phyloP scores from a whole-genome alignment of 2,888 invertebrate species.

The Exephanes ischioxanthus region DNA sequence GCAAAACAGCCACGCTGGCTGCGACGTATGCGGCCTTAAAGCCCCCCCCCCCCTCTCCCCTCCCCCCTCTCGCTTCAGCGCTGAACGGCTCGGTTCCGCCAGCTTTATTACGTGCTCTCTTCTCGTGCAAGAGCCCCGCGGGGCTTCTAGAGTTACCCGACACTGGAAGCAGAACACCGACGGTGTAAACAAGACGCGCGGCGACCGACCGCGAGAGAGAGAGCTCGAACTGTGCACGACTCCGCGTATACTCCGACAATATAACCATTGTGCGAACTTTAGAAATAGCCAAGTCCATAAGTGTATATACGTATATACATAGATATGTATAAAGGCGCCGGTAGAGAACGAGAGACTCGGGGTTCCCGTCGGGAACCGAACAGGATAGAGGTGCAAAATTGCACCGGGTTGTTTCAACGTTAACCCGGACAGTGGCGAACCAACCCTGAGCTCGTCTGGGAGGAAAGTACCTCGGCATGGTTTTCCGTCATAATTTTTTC shows the following conservation, averaged over 20 bases:
- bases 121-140: constrained; percentile 60
- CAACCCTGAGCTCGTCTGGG: not conserved
- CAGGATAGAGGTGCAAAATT: constrained; percentile 44
- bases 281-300: constrained; percentile 28
- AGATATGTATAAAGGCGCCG: not conserved
- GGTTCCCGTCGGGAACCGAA: constrained; percentile 25
- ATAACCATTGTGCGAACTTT: constrained; percentile 59
- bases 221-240: constrained; percentile 46
- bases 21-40: constrained; percentile 57
- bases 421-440: not conserved
- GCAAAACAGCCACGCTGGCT: constrained; percentile 55
- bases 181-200: constrained; percentile 66
- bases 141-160: constrained; percentile 68
- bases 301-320: not conserved
- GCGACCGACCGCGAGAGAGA: constrained; percentile 41
- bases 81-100: constrained; percentile 66
- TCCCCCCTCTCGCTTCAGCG: not conserved
- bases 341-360: constrained; percentile 13
- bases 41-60: constrained; percentile 28
- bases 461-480: not conserved
- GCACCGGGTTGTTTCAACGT: constrained; percentile 20
- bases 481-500: not conserved
- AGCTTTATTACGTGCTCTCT: constrained; percentile 68
- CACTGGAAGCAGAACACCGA: constrained; percentile 53
- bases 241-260: constrained; percentile 54